phyloP scores from a whole-genome alignment of 2,888 invertebrate species.

The Callinectes sapidus region DNA sequence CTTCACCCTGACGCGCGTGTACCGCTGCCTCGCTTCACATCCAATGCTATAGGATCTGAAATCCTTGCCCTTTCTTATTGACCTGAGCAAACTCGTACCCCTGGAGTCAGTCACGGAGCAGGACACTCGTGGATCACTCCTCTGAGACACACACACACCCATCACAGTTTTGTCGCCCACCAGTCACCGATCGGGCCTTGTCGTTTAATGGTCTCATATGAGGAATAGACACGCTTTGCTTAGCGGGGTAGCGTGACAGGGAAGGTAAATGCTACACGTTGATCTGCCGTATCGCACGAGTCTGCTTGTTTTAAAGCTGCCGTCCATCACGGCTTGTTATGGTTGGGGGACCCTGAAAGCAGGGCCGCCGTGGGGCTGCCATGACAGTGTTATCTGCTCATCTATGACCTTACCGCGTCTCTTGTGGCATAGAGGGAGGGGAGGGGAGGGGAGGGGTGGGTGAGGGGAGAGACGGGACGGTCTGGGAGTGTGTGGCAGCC shows the following conservation, averaged over 20 bases:
- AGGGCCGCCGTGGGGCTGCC: background rate
- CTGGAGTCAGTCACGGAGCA: background rate
- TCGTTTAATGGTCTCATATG: background rate
- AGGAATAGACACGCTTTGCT: background rate
- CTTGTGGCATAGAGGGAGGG: background rate
- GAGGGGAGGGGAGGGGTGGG: background rate
- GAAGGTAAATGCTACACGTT: background rate
- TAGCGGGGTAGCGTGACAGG: background rate
- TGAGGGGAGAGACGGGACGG: background rate
- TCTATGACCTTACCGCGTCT: background rate
- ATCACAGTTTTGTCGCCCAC: background rate
- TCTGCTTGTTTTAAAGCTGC: background rate
- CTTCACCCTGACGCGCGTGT: background rate
- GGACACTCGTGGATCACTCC: background rate
- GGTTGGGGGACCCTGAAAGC: background rate
- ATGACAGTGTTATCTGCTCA: background rate
- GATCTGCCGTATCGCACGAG: background rate
- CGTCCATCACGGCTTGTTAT: background rate
- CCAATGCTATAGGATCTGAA: background rate
- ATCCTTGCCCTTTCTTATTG: background rate
- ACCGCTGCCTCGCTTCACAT: background rate
- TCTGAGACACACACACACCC: background rate
- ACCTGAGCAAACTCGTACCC: background rate
- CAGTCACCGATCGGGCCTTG: background rate
- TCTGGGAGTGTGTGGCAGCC: conserved; percentile 8